Evolutionary conservation across 2,797 vertebrate species (phyloP), one percentile per base, ranked within the genome.

Genomic region (Platalea minor): DNA sequence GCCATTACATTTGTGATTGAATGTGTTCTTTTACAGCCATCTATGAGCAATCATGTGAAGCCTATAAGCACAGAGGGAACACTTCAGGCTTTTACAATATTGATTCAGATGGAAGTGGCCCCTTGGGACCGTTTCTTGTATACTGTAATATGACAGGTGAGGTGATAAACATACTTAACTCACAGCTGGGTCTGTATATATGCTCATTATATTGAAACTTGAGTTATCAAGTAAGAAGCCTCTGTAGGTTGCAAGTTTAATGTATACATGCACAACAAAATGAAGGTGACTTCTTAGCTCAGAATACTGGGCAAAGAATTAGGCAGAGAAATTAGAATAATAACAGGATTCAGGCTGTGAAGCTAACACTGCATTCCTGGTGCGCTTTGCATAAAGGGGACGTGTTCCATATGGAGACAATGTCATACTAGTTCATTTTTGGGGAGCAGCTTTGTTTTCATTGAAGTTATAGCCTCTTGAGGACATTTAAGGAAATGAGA

Each of bases 131-230:
- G 3, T 99, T 99, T 97, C 98, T 98, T 33, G 98, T 99, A 28
- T 99, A 99, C 97, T 99, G 99, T 98, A 99, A 99, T 97, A 99
- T 99, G 99, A 99, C 99, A 98, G 99, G 99, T 99, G 98, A 98
- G 97, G 90, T 96, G 76, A 96, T 93, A 93, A 91, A 95, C 46
- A 96, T 95, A 45, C 43, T 93, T 94, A 92, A 88, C 65, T 93
- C 83, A 37, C 41, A 75, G 33, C 50, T 94, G 68, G 45, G 37
- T 93, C 82, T 93, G 41, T 91, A 45, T 86, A 63, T 85, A 68
- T 89, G 61, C 56, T 95, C 46, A 77, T 95, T 95, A 70, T 51
- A 73, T 23, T 91, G 73, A 96, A 93, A 77, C 73, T 65, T 19
- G 45, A 53, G 37, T 84, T 94, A 88, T 19, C 72, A 83, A 88